Conservation (phyloP, 2,888 invertebrate species). For the Protophormia terraenovae region DNA sequence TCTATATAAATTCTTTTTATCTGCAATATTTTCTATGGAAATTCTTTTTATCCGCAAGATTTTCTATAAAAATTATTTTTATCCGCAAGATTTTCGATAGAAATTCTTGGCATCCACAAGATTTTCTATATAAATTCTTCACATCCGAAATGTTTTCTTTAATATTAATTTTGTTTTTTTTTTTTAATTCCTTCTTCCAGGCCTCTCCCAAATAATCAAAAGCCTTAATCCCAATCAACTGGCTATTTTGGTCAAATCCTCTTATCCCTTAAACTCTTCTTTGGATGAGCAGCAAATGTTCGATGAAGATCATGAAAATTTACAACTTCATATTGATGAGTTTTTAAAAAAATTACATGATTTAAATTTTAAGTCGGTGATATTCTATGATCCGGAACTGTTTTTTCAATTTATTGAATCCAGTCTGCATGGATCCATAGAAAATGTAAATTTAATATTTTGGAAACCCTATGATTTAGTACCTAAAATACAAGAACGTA, state of each 20-base stretch:
- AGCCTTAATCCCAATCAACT: slow-evolving; percentile 76
- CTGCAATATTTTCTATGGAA: too few species aligned
- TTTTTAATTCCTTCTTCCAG: slow-evolving; percentile 66
- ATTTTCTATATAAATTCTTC: too few species aligned
- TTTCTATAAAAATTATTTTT: too few species aligned
- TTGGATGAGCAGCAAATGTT: neutral
- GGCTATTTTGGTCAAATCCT: slow-evolving; percentile 73
- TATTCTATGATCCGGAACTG: slow-evolving; percentile 76
- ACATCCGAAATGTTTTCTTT: too few species aligned
- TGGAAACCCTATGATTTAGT: slow-evolving; percentile 75
- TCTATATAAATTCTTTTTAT: too few species aligned
- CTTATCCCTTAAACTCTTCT: neutral
- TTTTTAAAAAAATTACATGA: slow-evolving; percentile 78
- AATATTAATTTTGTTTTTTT: too few species aligned
- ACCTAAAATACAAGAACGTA: slow-evolving; percentile 74
- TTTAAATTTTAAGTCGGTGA: slow-evolving; percentile 75
- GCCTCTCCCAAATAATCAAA: slow-evolving; percentile 78
- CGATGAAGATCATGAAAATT: slow-evolving; percentile 61
- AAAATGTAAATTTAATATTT: slow-evolving; percentile 79
- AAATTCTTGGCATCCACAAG: too few species aligned
- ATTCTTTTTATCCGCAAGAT: too few species aligned
- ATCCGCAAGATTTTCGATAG: too few species aligned
- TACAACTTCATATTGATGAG: slow-evolving; percentile 75
- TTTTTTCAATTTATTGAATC: slow-evolving; percentile 78
- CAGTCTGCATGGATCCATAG: slow-evolving; percentile 76